phyloP scores from a whole-genome alignment of 2,113 vertebrate genomes.

The Podarcis muralis region DNA sequence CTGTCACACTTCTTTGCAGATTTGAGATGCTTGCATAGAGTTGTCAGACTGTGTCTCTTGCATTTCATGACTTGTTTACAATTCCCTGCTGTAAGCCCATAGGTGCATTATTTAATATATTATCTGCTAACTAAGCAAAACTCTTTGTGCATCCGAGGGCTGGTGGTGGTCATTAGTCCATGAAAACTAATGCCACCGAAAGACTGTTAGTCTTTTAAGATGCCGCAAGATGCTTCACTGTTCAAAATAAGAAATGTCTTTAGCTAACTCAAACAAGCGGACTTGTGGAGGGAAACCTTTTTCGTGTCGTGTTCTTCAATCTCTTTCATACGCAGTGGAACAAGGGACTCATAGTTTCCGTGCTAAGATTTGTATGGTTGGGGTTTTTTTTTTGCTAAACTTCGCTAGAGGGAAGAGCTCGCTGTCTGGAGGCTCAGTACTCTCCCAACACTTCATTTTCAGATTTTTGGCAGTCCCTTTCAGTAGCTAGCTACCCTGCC shows the following conservation, averaged over 20 bases:
- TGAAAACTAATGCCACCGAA: background rate
- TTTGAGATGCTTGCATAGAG: background rate
- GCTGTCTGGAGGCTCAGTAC: background rate
- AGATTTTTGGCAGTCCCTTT: background rate
- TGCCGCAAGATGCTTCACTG: background rate
- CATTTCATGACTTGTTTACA: background rate
- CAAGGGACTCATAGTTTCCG: fast-evolving
- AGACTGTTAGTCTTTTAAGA: background rate
- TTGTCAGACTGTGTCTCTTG: background rate
- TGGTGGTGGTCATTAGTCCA: background rate
- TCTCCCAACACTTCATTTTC: background rate
- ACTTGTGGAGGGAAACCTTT: background rate
- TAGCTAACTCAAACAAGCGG: background rate
- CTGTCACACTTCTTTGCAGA: background rate
- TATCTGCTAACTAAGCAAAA: background rate
- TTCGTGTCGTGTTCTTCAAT: background rate
- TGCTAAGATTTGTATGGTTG: background rate
- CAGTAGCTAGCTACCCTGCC: background rate
- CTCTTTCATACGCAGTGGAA: background rate
- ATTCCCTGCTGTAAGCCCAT: background rate
- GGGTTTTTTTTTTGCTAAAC: background rate
- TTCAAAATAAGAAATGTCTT: background rate
- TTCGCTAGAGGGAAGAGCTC: background rate
- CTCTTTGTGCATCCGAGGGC: background rate
- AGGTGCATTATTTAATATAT: background rate